These are phyloP conservation scores for Alectura lathami DNA, from an alignment of 2,113 vertebrate genomes.

Conservation along the genomic window DNA sequence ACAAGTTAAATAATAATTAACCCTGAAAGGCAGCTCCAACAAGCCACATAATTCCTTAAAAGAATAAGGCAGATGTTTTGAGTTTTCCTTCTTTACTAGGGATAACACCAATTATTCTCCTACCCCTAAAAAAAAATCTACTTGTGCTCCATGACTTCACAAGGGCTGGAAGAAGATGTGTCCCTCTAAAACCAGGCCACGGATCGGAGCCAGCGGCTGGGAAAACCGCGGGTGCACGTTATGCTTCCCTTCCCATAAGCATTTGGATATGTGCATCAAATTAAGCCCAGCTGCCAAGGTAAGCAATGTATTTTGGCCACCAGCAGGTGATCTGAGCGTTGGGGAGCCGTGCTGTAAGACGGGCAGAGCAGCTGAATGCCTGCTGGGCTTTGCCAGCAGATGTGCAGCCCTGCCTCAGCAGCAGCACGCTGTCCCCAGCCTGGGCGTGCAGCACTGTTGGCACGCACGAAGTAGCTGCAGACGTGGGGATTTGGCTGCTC, in stretches of 20 bases:
- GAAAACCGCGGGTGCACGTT: rapidly evolving
- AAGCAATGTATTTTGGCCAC: constrained; percentile 13
- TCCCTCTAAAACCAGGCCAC: not conserved
- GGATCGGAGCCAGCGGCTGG: not conserved
- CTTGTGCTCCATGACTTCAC: not conserved
- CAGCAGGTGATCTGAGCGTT: not conserved
- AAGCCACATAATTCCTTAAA: not conserved
- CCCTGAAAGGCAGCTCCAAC: not conserved
- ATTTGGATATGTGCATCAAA: not conserved
- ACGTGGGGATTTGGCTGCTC: not conserved
- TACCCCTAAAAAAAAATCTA: not conserved
- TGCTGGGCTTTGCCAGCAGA: not conserved
- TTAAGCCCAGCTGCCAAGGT: not conserved
- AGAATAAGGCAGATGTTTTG: not conserved
- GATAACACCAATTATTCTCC: not conserved
- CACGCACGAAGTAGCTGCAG: not conserved
- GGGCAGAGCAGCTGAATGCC: not conserved
- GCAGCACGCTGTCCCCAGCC: not conserved
- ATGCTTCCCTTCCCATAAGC: constrained; percentile 12
- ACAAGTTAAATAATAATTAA: not conserved
- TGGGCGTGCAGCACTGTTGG: rapidly evolving
- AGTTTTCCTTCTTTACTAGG: not conserved
- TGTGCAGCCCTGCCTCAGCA: not conserved
- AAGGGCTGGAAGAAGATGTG: not conserved
- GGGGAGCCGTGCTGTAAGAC: not conserved